Conservation (phyloP, 1,140 invertebrate species). For the Atta colombica region DNA sequence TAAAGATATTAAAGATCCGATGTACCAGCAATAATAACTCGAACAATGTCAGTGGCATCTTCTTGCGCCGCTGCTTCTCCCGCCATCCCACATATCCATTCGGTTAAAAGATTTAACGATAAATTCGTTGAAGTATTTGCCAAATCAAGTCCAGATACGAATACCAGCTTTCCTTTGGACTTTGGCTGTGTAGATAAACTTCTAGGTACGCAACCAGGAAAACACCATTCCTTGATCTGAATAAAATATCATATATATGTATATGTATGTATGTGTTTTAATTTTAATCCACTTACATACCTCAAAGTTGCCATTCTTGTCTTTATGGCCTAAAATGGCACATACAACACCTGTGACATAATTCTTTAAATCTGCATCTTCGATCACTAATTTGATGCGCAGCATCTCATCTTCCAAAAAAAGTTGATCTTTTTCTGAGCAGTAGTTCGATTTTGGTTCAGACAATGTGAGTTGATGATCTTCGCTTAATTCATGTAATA, state of each 20-base stretch:
- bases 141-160: slow-evolving; percentile 95
- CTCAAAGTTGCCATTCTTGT: slow-evolving; percentile 80
- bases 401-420: slow-evolving; percentile 97
- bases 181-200: slow-evolving; percentile 82
- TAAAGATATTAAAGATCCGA: slow-evolving; percentile 1
- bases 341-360: slow-evolving; percentile 93
- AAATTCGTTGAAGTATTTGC: slow-evolving; percentile 86
- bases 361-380: slow-evolving; percentile 87
- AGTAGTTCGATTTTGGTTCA: slow-evolving; percentile 90
- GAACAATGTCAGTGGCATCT: slow-evolving; percentile 89
- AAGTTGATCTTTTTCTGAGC: slow-evolving; percentile 91
- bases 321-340: slow-evolving; percentile 90
- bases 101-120: slow-evolving; percentile 91
- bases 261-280: neutral
- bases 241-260: slow-evolving; percentile 53
- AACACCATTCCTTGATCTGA: slow-evolving; percentile 92
- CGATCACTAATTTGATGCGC: slow-evolving; percentile 92
- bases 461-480: slow-evolving; percentile 94
- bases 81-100: slow-evolving; percentile 92
- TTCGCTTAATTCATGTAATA: slow-evolving; percentile 96
- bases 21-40: slow-evolving; percentile 93
- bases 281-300: slow-evolving; percentile 69
- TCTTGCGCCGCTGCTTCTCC: slow-evolving; percentile 88
- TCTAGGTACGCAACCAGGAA: slow-evolving; percentile 89
- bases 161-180: slow-evolving; percentile 89